These are phyloP conservation scores for Pogonophryne albipinna DNA, from an alignment of 2,797 vertebrate species.

Conservation along the genomic window DNA sequence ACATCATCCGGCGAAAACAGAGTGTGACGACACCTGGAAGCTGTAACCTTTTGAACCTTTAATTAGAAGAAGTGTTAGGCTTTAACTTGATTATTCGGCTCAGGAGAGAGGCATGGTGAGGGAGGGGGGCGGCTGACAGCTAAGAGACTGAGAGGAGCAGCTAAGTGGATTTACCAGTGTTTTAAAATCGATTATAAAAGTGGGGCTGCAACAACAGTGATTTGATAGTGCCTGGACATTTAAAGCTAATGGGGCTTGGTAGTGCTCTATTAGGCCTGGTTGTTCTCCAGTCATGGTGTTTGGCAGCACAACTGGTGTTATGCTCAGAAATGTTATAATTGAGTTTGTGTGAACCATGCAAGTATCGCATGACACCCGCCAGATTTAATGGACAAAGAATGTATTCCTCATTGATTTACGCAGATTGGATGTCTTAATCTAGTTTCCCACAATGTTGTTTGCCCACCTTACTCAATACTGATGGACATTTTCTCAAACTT, in stretches of 20 bases:
- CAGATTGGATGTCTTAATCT: slow-evolving; percentile 17
- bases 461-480: neutral
- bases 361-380: slow-evolving; percentile 37
- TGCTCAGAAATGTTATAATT: slow-evolving; percentile 39
- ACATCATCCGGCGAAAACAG: slow-evolving; percentile 37
- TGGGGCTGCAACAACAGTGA: slow-evolving; percentile 6
- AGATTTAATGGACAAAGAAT: slow-evolving; percentile 53
- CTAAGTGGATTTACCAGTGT: slow-evolving; percentile 59
- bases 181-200: slow-evolving; percentile 62
- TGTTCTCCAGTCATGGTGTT: neutral
- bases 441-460: slow-evolving; percentile 23
- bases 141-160: too few species aligned
- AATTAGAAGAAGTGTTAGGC: slow-evolving; percentile 52
- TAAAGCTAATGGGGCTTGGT: slow-evolving; percentile 30
- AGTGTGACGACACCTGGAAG: slow-evolving; percentile 62
- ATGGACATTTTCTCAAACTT: slow-evolving; percentile 25
- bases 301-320: slow-evolving; percentile 19
- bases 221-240: slow-evolving; percentile 20
- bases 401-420: slow-evolving; percentile 35
- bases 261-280: neutral
- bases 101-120: slow-evolving; percentile 13
- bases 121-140: slow-evolving; percentile 17
- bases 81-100: slow-evolving; percentile 64
- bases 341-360: slow-evolving; percentile 37
- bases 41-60: slow-evolving; percentile 62